Conservation (phyloP, 1,140 invertebrate genomes). For the Anastrepha ludens region DNA sequence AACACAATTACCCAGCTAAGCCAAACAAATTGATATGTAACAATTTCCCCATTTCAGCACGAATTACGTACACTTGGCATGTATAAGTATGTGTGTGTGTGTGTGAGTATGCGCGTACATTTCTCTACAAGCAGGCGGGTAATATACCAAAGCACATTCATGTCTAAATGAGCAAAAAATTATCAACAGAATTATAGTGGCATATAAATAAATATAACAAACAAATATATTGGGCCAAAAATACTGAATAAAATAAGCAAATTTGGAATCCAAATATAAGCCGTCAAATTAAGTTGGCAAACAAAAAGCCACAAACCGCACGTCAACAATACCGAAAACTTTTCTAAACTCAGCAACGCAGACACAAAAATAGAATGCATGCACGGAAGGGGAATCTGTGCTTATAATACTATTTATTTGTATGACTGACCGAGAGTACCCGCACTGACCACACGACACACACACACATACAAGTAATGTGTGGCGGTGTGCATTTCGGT, state of each 20-base stretch:
- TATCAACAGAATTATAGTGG: neutral
- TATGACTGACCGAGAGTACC: neutral
- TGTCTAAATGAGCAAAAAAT: slow-evolving; percentile 25
- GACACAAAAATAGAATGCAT: neutral
- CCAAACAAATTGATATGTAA: no score
- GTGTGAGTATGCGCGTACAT: no score
- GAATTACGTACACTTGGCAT: no score
- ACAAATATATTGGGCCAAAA: neutral
- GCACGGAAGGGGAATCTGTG: neutral
- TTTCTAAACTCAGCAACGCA: slow-evolving; percentile 7
- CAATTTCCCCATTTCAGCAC: no score
- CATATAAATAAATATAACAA: neutral
- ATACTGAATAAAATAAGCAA: slow-evolving; percentile 20
- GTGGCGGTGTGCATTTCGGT: no score
- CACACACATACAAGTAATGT: neutral
- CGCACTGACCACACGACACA: neutral
- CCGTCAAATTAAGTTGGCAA: slow-evolving; percentile 17
- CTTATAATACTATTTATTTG: neutral
- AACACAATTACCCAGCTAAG: no score
- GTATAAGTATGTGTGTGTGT: no score
- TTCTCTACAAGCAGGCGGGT: neutral
- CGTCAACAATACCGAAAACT: neutral
- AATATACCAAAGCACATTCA: neutral
- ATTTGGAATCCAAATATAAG: slow-evolving; percentile 22
- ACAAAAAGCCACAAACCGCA: slow-evolving; percentile 21